phyloP scores from a whole-genome alignment of 2,888 invertebrate genomes.

The Adelphocoris suturalis region DNA sequence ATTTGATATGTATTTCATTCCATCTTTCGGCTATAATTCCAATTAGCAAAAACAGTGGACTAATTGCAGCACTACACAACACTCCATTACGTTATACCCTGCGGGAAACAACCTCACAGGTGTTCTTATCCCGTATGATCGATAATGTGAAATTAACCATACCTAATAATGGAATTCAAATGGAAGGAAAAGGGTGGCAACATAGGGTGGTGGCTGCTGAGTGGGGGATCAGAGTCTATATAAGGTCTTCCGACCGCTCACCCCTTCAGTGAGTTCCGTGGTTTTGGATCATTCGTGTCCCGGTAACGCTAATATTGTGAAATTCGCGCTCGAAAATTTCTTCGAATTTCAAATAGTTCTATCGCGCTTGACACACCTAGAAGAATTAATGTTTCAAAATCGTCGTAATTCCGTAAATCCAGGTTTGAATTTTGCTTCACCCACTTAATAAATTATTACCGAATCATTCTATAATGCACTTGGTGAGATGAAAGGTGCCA shows the following conservation, averaged over 20 bases:
- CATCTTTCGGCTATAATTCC: too few relatives aligned
- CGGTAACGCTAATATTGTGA: neutral
- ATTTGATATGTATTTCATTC: too few relatives aligned
- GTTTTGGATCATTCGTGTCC: neutral
- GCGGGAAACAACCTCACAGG: too few relatives aligned
- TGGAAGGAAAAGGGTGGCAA: neutral
- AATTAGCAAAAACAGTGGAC: too few relatives aligned
- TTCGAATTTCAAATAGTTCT: neutral
- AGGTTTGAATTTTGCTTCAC: neutral
- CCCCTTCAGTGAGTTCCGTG: conserved; percentile 23
- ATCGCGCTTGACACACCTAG: neutral
- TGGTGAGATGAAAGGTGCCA: too few relatives aligned
- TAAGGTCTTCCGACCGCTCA: neutral
- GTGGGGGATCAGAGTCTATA: conserved; percentile 27
- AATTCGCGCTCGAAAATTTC: neutral
- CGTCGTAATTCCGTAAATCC: neutral
- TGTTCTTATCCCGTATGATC: too few relatives aligned
- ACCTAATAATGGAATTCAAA: neutral
- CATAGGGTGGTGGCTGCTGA: neutral
- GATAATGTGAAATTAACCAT: too few relatives aligned
- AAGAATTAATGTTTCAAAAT: neutral
- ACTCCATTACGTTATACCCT: too few relatives aligned
- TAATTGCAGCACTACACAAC: too few relatives aligned
- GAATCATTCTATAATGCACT: too few relatives aligned
- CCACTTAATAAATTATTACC: too few relatives aligned